Evolutionary conservation across 2,797 vertebrate species (phyloP).

Genomic region (Smutsia temminckii): DNA sequence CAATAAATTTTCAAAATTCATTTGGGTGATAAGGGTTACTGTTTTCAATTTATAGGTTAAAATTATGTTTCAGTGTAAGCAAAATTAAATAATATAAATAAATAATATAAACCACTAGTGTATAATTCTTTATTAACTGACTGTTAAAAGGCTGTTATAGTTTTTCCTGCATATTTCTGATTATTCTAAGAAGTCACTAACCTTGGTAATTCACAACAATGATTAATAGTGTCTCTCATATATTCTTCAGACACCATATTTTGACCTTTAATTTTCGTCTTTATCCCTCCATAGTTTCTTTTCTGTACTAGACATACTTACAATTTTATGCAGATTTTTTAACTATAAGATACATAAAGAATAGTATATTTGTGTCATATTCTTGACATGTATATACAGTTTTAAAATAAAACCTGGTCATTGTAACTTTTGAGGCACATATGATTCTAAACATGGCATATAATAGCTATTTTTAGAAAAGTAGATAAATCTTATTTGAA

Average conservation of each 20-base stretch:
- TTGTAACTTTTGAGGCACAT: not conserved
- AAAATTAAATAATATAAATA: constrained; percentile 37
- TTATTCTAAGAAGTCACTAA: not conserved
- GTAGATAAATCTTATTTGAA: not conserved
- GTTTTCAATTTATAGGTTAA: constrained; percentile 33
- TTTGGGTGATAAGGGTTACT: not conserved
- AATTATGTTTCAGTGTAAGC: not conserved
- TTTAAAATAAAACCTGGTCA: not conserved
- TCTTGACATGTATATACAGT: not conserved
- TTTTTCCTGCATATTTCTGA: not conserved
- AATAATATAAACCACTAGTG: constrained; percentile 15
- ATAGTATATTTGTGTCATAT: not conserved
- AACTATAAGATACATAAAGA: not conserved
- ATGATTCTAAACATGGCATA: not conserved
- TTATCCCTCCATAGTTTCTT: not conserved
- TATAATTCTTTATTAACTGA: not conserved
- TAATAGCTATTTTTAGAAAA: not conserved
- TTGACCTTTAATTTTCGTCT: not conserved
- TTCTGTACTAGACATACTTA: not conserved
- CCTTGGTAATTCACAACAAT: not conserved
- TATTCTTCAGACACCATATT: not conserved
- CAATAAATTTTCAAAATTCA: constrained; percentile 23
- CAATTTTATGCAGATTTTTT: not conserved
- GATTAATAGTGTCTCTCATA: not conserved
- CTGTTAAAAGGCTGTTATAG: not conserved